Evolutionary conservation across 2,797 vertebrate genomes (phyloP).

Genomic region (Halcyon chelicuti): DNA sequence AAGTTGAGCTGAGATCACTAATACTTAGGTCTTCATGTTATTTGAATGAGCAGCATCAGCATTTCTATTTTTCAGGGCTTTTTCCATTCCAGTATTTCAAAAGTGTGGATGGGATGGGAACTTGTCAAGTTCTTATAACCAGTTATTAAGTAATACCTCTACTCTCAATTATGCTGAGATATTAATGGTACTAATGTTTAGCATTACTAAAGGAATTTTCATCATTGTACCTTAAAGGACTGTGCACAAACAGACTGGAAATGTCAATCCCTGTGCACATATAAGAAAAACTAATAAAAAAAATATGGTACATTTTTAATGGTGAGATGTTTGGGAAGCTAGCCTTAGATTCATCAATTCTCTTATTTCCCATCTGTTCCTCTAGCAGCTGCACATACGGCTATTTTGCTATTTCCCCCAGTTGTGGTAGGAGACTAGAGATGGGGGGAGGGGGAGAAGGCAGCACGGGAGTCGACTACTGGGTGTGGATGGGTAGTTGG

Average conservation of each 20-base stretch:
- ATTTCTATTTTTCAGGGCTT: neutral
- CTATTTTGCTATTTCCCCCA: neutral
- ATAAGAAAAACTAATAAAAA: neutral
- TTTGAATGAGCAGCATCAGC: neutral
- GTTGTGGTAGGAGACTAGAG: neutral
- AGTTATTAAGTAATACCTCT: neutral
- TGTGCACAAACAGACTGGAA: neutral
- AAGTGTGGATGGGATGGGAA: neutral
- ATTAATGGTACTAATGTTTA: neutral
- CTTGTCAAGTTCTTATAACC: neutral
- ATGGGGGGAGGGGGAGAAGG: neutral
- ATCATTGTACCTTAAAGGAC: neutral
- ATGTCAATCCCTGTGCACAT: neutral
- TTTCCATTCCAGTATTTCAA: neutral
- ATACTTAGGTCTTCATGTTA: neutral
- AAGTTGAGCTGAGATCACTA: neutral
- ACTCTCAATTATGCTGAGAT: neutral
- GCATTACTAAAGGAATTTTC: neutral
- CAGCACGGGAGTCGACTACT: fast-evolving
- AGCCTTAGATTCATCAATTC: neutral
- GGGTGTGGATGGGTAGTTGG: neutral
- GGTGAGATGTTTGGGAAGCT: neutral
- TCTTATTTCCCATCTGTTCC: neutral
- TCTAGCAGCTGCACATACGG: neutral
- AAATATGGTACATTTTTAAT: neutral